Base-by-base conservation (phyloP, 2,113 vertebrate genomes). In the Shinisaurus crocodilurus region DNA sequence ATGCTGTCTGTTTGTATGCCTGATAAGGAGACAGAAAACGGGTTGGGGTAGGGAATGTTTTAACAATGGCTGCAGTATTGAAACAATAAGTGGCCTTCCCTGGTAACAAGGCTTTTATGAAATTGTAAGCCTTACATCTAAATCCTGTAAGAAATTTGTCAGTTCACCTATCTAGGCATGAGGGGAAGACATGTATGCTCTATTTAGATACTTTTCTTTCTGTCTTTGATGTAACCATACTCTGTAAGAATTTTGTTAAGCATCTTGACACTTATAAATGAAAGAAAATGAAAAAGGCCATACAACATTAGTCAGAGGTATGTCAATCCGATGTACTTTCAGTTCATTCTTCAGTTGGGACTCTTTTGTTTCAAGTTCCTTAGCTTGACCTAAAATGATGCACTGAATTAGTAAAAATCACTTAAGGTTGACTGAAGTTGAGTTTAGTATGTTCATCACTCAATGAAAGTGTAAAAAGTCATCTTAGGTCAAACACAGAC, bases 341-440 rank as follows among this genome's bases (percentile, higher is more conserved):
- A 99, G 95, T 84, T 98, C 94, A 0, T 87, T 95, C 95, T 95
- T 97, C 43, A 98, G 88, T 0, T 94, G 37, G n/a, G 2, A 1
- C 92, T 98, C 97, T 96, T 97, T 98, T 43, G 50, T 75, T 90
- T 89, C 86, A 91, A 97, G 97, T 94, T 96, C 95, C 92, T 95
- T 91, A 82, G 95, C 90, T 76, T 97, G 96, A 87, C 82, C 99
- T 98, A 94, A 93, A 97, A 94, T 15, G 79, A 88, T 89, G 54
- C 63, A 72, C 77, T 25, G 82, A 93, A 88, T 13, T 2, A 91
- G 57, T 7, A 54, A n/a, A 48, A 69, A 69, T 69, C 16, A 90
- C 16, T 40, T 86, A 88, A 86, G 25, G 1, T 1, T 86, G 50
- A 90, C 90, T 86, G 29, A 43, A 88, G 20, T 8, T 83, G 27